These are phyloP conservation scores for Dynastes tityus DNA, from an alignment of 2,888 invertebrate species.

Conservation along the genomic window DNA sequence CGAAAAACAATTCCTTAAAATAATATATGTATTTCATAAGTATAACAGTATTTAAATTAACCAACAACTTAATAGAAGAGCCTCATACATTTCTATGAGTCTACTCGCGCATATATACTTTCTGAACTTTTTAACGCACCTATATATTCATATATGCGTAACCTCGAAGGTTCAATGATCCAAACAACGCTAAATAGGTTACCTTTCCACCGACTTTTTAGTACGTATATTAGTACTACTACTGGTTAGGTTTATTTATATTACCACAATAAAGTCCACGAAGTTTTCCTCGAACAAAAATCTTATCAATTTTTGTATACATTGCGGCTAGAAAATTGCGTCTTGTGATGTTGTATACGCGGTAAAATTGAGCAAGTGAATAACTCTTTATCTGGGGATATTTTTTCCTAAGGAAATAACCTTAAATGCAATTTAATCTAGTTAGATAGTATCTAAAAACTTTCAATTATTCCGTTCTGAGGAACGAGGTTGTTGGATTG, in stretches of 20 bases:
- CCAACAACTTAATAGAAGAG: neutral
- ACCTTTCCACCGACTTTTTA: conserved; percentile 64
- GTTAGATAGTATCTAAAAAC: neutral
- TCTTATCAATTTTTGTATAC: conserved; percentile 31
- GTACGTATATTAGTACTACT: conserved; percentile 25
- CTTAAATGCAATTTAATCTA: neutral
- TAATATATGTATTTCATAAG: too few species aligned
- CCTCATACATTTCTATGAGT: neutral
- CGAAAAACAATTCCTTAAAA: too few species aligned
- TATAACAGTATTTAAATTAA: too few species aligned
- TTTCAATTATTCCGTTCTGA: neutral
- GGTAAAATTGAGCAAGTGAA: neutral
- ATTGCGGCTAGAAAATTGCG: conserved; percentile 4
- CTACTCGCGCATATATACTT: conserved; percentile 25
- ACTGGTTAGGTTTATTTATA: conserved; percentile 17
- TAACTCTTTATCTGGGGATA: neutral
- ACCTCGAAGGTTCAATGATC: conserved; percentile 71
- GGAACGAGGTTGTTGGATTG: neutral
- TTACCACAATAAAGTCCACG: conserved; percentile 52
- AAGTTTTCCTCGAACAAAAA: conserved; percentile 25
- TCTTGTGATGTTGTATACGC: conserved; percentile 2
- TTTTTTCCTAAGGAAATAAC: neutral
- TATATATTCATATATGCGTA: conserved; percentile 52
- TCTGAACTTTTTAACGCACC: conserved; percentile 41
- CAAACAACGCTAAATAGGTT: conserved; percentile 69